Base-by-base conservation (phyloP, 1,140 invertebrate genomes). In the Diorhabda sublineata region DNA sequence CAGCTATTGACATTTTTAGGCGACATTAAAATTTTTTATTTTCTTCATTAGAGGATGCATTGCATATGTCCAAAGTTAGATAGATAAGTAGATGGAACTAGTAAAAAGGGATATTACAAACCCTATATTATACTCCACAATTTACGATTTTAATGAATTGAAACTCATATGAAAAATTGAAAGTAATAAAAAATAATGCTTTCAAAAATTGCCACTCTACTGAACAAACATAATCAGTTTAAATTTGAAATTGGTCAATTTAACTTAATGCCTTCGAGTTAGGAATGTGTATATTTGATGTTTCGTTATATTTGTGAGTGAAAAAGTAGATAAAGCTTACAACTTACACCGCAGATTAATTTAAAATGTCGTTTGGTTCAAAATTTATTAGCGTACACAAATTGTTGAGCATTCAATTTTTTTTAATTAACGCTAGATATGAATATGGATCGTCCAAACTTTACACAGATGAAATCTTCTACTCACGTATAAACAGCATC, bases 141-240 rank as follows among this genome's bases (percentile, higher is more conserved):
- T 52, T 52, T 52, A 52, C 47, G 47, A 52, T 52, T 52, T 52
- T 52, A 52, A 52, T 52, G 6, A 52, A 52, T 52, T 52, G 47
- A n/a, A 52, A 52, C 47, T 52, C 47, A 52, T 52, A 52, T 52
- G 47, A 52, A 52, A 52, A 52, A 52, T 52, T 52, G 47, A 52
- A 52, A 52, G 47, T 52, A 52, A 52, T 52, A 52, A 52, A 52
- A 52, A 52, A 52, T 52, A 52, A 52, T 52, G 47, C 47, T 52
- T 52, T 52, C 47, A 52, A 52, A 52, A 52, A 52, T 52, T 52
- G 47, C 47, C 47, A 52, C 47, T n/a, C 47, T 52, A n/a, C n/a
- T n/a, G 47, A 52, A n/a, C 47, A 52, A 52, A 52, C 47, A 52
- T 52, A 52, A 52, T n/a, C 6, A 52, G 6, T 52, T 52, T 52